Evolutionary conservation across 2,797 vertebrate genomes (phyloP), one percentile per base, ranked within the genome.

Genomic region (Chaunax sp.): DNA sequence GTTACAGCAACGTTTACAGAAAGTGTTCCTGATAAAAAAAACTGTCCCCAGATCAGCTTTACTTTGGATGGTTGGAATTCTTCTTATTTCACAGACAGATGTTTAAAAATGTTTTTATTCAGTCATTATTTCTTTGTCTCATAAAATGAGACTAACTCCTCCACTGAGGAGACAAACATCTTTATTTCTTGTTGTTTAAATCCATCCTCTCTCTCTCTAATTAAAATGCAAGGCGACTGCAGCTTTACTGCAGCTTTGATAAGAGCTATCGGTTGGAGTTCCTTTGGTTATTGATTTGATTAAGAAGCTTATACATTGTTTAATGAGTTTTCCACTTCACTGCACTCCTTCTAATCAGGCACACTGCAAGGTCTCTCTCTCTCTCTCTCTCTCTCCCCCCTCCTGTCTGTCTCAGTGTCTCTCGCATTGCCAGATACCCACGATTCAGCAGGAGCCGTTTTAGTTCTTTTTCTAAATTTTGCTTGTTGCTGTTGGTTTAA

Each of bases 321-420:
- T 96, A 96, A 97, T 97, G 95, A 96, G 94, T 95, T 97, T 97
- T 96, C 95, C 95, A 94, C 94, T 94, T 93, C 92, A 93, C 92
- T 95, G 95, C 94, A 74, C 95, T 91, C 90, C 86, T 84, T 94
- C 94, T 96, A 95, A 96, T 96, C 94, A 95, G 92, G 94, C 94
- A 22, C 44, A 15, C 72, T 81, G 89, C 86, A 83, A 84, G 81
- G 30, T 64, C 52, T 72, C 92, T 87, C 91, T 88, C 37, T 0
- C 54, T 16, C 40, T 14, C 55, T 93, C 93, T 92, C 92, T 93
- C 94, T 93, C 92, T 92, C 94, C 44, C 84, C 87, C 91, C 92
- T 93, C 89, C 74, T 50, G 30, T 61, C 23, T 56, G 28, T 23
- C 12, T 37, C n/a, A 1, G 6, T 49, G 66, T 72, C 64, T 69